Base-by-base conservation (phyloP, 2,113 vertebrate genomes). In the Heterotis niloticus region DNA sequence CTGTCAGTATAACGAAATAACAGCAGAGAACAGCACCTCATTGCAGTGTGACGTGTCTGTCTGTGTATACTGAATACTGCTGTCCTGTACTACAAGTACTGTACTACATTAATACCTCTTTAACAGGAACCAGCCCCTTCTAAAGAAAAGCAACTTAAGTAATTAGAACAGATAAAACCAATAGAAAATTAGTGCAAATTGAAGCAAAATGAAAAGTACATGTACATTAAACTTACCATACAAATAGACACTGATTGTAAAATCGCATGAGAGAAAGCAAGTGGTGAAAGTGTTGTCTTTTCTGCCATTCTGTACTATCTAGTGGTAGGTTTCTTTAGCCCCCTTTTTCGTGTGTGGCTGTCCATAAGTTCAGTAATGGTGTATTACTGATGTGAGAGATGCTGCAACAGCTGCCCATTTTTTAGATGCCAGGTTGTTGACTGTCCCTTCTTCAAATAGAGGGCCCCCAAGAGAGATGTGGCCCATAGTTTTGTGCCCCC, bases 61-160 rank as follows among this genome's bases (percentile, higher is more conserved):
- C 88, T 82, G 79, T 87, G 85, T 91, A 84, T 88, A 87, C 87
- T 90, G 84, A 86, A 89, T 88, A 90, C 88, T 90, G 88, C 86
- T 92, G 89, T 90, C 89, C 83, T 86, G n/a, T n/a, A n/a, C n/a
- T n/a, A n/a, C n/a, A 88, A 89, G 90, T 92, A 91, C 91, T 93
- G 90, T 92, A 85, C 77, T 88, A 87, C 84, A 81, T 83, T 82
- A 69, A 86, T 85, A 84, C 88, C 86, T 86, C 84, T 86, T 29
- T 14, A 84, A 84, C 81, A 87, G 83, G 83, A 80, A 79, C 73
- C 75, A 68, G 71, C 85, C 85, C 85, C 83, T 84, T 82, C 81
- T 65, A 76, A 26, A 84, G 26, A 10, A 14, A 60, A 71, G 56
- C 26, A 59, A 70, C 28, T n/a, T 26, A 52, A 44, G 69, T 60